A percentile compares a stretch with the other conserved stretches of the same genome.
Conservation (phyloP, 2,888 invertebrate species). For the Athrips mouffetella region DNA sequence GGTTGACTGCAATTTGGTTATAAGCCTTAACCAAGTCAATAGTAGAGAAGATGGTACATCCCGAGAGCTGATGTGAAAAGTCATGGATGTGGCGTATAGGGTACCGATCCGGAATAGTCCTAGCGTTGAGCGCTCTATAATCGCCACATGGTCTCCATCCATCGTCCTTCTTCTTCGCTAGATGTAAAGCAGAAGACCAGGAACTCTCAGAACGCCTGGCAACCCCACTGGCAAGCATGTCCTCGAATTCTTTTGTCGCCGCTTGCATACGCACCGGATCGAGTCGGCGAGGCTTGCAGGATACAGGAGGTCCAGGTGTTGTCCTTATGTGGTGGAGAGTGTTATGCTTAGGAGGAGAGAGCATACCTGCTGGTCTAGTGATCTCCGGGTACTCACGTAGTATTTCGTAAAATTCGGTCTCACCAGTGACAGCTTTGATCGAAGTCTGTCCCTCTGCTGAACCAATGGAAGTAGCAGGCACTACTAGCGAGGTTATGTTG, state of each 20-base stretch:
- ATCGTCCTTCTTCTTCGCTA: constrained; percentile 31
- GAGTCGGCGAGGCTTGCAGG: constrained; percentile 22
- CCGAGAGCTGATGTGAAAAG: constrained; percentile 15
- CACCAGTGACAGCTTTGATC: background rate
- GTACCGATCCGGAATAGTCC: background rate
- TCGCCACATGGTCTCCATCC: constrained; percentile 36
- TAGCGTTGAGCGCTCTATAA: constrained; percentile 26
- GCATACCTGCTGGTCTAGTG: constrained; percentile 9
- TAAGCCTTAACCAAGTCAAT: constrained; percentile 31
- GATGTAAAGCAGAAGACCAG: too few relatives aligned
- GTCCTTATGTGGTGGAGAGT: constrained; percentile 26
- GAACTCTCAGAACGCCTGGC: constrained; percentile 24
- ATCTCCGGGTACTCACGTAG: constrained; percentile 10
- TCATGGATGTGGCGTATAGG: constrained; percentile 18
- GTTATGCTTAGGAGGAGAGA: background rate
- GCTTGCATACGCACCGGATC: constrained; percentile 24
- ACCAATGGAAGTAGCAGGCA: background rate
- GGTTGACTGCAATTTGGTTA: constrained; percentile 39
- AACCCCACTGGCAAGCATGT: constrained; percentile 24
- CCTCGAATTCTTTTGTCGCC: constrained; percentile 27
- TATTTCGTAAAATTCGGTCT: background rate
- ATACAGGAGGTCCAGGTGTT: constrained; percentile 17
- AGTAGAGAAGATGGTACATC: constrained; percentile 10
- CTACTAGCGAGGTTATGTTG: constrained; percentile 16
- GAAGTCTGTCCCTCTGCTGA: background rate